Base-by-base conservation (phyloP, 2,797 vertebrate species). In the Trematomus bernacchii region DNA sequence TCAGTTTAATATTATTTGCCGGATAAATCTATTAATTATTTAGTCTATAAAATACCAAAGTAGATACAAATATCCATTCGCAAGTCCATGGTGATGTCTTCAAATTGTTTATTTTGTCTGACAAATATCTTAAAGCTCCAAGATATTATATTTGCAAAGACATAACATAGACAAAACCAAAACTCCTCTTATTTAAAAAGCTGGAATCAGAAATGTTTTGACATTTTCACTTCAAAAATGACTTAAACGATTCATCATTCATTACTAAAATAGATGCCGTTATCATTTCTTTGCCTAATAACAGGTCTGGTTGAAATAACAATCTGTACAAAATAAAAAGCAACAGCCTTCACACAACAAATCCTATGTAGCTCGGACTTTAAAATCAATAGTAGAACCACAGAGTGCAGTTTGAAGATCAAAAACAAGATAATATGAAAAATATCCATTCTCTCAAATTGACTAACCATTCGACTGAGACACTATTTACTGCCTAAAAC, bases 351-450 rank as follows among this genome's bases (percentile, higher is more conserved):
- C 57, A 63, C 15, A 64, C 16, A 16, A 64, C 23, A 16, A 33
- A 73, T 53, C 43, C 10, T 37, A 68, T 37, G 19, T 2, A 51
- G 27, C 54, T 57, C 23, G 12, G 15, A 57, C 51, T 64, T 66
- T 62, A 6, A 75, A 60, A 78, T 75, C 55, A 70, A 57, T 52
- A 51, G 13, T 48, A 67, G 23, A 54, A 42, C 58, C 21, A 10
- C 37, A 19, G 19, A 27, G 5, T 27, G 18, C 27, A 23, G 58
- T 48, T 77, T 60, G 37, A 76, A 60, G 19, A 69, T 66, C 18
- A 53, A 42, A 52, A 71, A 51, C 30, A 37, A 60, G 21, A 64
- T 53, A 51, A 46, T 15, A 63, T 55, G 21, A 61, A 15, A 62
- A 68, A 37, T 21, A 67, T 43, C 48, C 21, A 1, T 54, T 21